Evolutionary conservation across 2,113 vertebrate species (phyloP).

Genomic region (Tragelaphus buxtoni): DNA sequence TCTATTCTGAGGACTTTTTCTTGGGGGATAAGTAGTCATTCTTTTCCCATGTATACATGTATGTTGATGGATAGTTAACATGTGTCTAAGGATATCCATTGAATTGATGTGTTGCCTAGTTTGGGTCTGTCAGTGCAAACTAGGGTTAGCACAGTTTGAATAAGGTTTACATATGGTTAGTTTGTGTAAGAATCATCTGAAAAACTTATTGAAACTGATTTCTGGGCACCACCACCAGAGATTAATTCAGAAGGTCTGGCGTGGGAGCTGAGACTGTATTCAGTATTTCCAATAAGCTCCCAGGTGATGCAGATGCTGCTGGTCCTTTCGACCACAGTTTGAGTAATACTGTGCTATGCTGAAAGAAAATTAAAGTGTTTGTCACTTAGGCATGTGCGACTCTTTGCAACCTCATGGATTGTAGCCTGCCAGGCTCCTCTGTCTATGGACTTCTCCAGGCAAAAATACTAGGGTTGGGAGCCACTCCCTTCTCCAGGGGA

Average conservation of each 20-base stretch:
- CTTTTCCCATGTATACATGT: not conserved
- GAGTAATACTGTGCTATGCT: not conserved
- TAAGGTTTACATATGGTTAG: not conserved
- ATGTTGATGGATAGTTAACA: not conserved
- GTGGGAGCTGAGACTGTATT: not conserved
- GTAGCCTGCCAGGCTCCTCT: not conserved
- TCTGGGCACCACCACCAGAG: not conserved
- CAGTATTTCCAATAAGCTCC: not conserved
- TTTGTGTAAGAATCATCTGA: not conserved
- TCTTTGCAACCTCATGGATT: not conserved
- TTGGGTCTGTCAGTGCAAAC: slow-evolving; percentile 5
- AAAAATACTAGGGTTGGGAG: not conserved
- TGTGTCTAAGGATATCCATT: not conserved
- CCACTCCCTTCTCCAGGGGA: not conserved
- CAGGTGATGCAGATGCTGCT: not conserved
- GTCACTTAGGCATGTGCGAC: not conserved
- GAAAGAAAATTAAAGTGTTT: not conserved
- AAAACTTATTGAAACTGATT: slow-evolving; percentile 2
- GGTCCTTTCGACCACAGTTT: not conserved
- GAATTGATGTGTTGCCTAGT: not conserved
- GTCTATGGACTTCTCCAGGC: not conserved
- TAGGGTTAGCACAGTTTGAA: not conserved
- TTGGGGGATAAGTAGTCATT: not conserved
- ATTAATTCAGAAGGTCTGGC: not conserved
- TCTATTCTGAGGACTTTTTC: not conserved